A percentile compares a stretch with the other conserved stretches of the same genome.
Evolutionary conservation across 2,113 vertebrate species (phyloP).

Genomic region (Tachuris rubrigastra): DNA sequence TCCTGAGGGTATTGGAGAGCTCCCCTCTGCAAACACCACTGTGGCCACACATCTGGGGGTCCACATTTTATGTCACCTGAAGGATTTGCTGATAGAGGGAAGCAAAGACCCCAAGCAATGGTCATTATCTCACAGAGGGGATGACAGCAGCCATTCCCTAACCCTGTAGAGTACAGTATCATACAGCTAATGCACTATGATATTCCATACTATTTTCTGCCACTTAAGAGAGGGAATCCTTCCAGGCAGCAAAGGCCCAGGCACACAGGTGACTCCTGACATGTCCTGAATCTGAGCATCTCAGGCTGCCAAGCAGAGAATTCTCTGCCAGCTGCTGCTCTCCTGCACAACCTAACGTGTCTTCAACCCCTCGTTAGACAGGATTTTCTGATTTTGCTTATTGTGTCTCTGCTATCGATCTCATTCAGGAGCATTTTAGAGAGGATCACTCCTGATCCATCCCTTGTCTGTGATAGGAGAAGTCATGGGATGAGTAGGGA

Average conservation of each 20-base stretch:
- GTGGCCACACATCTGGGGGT: background rate
- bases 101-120: background rate
- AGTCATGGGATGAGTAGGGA: background rate
- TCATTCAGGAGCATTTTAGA: background rate
- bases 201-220: background rate
- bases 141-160: background rate
- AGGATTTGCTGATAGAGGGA: background rate
- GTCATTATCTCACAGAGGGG: background rate
- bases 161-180: no score
- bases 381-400: background rate
- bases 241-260: background rate
- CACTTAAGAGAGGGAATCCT: background rate
- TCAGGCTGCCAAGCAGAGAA: background rate
- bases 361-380: background rate
- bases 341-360: background rate
- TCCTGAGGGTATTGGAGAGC: background rate
- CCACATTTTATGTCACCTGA: background rate
- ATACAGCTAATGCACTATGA: no score
- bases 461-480: background rate
- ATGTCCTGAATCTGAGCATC: background rate
- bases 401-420: background rate
- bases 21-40: background rate
- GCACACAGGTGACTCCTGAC: background rate
- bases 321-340: background rate
- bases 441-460: background rate